Base-by-base conservation (phyloP, 2,113 vertebrate genomes). In the Sprattus sprattus region DNA sequence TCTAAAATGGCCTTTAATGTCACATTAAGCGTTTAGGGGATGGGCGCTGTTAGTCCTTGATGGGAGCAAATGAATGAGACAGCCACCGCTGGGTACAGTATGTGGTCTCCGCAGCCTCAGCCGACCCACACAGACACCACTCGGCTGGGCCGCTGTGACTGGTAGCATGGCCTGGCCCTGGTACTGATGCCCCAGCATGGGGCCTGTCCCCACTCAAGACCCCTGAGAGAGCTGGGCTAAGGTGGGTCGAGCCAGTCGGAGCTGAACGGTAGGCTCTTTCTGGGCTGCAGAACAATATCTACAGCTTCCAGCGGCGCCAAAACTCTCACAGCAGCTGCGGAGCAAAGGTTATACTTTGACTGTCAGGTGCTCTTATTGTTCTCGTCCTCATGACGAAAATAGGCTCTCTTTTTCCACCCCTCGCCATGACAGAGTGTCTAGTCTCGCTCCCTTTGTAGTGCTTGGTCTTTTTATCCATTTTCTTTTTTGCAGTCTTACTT, bases 351-450 rank as follows among this genome's bases (percentile, higher is more conserved):
- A 13, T 2, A 2, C 28, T 78, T 78, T 78, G 71, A 78, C 44
- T 78, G 71, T 32, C 71, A 78, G 71, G 71, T 78, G 15, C 71
- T 78, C 71, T 32, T 32, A 78, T 78, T 78, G 71, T 78, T 78
- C 28, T 78, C 28, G 16, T 28, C 28, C 13, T 15, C 71, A 78
- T 78, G 71, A 78, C 28, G 28, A 78, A 78, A 78, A 39, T 39
- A 11, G 32, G 28, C 25, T 78, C 25, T 16, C 44, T 78, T 20
- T 78, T 22, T 2, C 60, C 28, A 9, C 9, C 67, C 25, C 15
- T 75, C 15, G 11, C 67, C 25, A 28, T 75, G 67, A 75, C 67
- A 64, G 9, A 25, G 60, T 64, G 22, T 64, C 15, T 39, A 15
- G 0, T 11, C 10, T 13, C 25, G 0, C 64, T 8, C 28, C 71